phyloP scores from a whole-genome alignment of 2,888 invertebrate genomes.

The Ochlodes sylvanus region DNA sequence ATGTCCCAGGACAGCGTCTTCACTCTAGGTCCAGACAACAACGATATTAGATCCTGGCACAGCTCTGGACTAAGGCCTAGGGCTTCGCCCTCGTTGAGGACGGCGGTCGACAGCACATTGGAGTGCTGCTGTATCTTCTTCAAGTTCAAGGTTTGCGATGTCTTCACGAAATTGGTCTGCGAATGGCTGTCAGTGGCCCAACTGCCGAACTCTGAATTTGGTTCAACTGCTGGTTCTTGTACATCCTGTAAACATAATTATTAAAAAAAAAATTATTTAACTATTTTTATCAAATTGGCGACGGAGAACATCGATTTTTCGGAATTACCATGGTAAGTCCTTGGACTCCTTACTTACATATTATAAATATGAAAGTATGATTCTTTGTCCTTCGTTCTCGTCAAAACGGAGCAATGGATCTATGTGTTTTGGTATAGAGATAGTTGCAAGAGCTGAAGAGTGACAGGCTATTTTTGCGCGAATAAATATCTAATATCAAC shows the following conservation, averaged over 20 bases:
- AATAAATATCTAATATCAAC: no score
- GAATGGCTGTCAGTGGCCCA: slow-evolving; percentile 78
- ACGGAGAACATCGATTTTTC: no score
- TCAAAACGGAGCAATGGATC: no score
- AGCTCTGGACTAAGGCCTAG: slow-evolving; percentile 87
- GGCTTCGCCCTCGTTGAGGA: slow-evolving; percentile 86
- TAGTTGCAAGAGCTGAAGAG: no score
- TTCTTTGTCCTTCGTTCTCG: no score
- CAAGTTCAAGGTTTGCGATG: slow-evolving; percentile 70
- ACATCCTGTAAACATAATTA: slow-evolving; percentile 55
- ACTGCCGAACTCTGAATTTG: slow-evolving; percentile 67
- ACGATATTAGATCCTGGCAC: slow-evolving; percentile 89
- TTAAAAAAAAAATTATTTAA: no score
- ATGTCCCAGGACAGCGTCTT: slow-evolving; percentile 90
- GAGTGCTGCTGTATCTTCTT: slow-evolving; percentile 76
- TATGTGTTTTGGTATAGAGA: no score
- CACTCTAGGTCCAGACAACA: slow-evolving; percentile 89
- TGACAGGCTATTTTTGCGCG: no score
- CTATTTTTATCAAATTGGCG: no score
- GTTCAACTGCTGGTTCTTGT: slow-evolving; percentile 54
- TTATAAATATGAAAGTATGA: no score
- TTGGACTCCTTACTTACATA: no score
- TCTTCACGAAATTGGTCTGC: slow-evolving; percentile 81
- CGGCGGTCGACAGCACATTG: slow-evolving; percentile 83
- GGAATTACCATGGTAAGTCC: no score